Percentiles rank a stretch among this genome's conserved stretches.
phyloP scores from a whole-genome alignment of 2,797 vertebrate species.

The Craterocephalus amniculus region DNA sequence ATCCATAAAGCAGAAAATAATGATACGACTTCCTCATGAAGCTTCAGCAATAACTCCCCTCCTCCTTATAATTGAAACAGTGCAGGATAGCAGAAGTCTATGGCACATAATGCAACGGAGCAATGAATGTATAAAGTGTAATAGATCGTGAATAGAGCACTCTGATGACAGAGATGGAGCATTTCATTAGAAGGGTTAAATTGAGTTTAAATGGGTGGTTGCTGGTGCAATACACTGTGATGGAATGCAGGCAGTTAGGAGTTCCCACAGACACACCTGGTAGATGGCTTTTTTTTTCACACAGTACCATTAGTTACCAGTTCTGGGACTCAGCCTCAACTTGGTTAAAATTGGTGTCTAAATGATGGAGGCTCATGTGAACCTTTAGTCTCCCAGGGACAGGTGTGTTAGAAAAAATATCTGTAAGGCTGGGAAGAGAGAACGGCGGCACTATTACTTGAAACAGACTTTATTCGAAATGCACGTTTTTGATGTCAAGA shows the following conservation, averaged over 20 bases:
- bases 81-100: conserved; percentile 56
- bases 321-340: conserved; percentile 3
- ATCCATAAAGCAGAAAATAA: conserved; percentile 47
- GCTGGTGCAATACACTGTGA: conserved; percentile 45
- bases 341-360: conserved; percentile 9
- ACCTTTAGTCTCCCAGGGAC: background rate
- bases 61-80: conserved; percentile 63
- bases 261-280: conserved; percentile 55
- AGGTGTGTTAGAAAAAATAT: conserved; percentile 1
- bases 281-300: conserved; percentile 58
- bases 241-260: conserved; percentile 54
- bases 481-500: background rate
- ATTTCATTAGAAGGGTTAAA: conserved; percentile 72
- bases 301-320: conserved; percentile 42
- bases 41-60: conserved; percentile 10
- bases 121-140: conserved; percentile 67
- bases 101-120: conserved; percentile 65
- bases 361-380: background rate
- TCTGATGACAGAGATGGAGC: conserved; percentile 75
- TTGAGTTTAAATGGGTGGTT: conserved; percentile 53
- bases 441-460: background rate
- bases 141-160: conserved; percentile 75
- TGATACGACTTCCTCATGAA: conserved; percentile 54
- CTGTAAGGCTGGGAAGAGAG: background rate
- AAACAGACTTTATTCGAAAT: background rate